Percentiles rank a stretch among this genome's conserved stretches.
Evolutionary conservation across 2,888 invertebrate genomes (phyloP).

Genomic region (Hemaris fuciformis): DNA sequence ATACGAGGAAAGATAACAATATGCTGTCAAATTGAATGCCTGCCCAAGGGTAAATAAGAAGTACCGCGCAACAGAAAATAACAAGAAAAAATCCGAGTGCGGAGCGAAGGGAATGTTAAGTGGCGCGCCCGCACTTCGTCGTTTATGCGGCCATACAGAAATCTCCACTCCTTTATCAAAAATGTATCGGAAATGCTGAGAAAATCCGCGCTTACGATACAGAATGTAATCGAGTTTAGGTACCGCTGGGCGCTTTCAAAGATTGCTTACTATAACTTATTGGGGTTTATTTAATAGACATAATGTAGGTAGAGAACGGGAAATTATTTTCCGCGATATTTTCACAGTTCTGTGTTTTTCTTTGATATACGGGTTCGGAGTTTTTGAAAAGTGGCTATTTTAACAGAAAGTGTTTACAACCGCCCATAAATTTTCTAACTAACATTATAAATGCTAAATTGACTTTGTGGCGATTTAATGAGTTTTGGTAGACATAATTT

Average conservation of each 20-base stretch:
- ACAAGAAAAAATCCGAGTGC: neutral
- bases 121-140: neutral
- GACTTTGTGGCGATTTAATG: no score
- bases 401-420: no score
- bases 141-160: neutral
- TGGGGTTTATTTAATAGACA: no score
- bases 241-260: neutral
- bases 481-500: no score
- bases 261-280: neutral
- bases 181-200: neutral
- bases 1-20: slow-evolving; percentile 1
- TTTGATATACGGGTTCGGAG: no score
- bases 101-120: neutral
- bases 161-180: neutral
- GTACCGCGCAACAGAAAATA: neutral
- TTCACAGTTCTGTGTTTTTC: no score
- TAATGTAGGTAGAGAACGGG: no score
- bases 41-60: slow-evolving; percentile 6
- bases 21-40: slow-evolving; percentile 7
- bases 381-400: no score
- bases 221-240: neutral
- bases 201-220: neutral
- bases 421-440: no score
- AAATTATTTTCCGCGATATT: no score
- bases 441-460: no score